phyloP scores from a whole-genome alignment of 2,797 vertebrate species.

The Simalia tracyae region DNA sequence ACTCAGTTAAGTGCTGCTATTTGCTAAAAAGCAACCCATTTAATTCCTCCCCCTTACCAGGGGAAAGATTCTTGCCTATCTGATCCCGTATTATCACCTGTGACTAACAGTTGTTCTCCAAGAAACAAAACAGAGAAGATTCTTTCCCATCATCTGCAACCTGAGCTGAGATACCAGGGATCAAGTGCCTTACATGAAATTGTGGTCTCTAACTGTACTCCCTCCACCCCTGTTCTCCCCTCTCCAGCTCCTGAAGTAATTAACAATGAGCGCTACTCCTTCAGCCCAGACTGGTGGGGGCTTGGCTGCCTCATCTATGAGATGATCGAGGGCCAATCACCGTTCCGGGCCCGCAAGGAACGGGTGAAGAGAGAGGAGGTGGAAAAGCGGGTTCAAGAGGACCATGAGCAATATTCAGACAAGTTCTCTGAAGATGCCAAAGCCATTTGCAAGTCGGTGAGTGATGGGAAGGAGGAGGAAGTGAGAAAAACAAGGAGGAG shows the following conservation, averaged over 20 bases:
- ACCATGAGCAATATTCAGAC: slow-evolving; percentile 64
- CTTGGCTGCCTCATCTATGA: slow-evolving; percentile 87
- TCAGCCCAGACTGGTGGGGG: slow-evolving; percentile 86
- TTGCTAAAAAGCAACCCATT: neutral
- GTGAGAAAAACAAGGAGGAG: too few relatives aligned
- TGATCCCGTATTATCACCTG: neutral
- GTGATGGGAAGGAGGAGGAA: slow-evolving; percentile 14
- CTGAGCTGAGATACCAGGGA: neutral
- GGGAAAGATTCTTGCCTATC: neutral
- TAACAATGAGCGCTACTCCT: slow-evolving; percentile 68
- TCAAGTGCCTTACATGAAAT: neutral
- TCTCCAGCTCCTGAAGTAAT: slow-evolving; percentile 84
- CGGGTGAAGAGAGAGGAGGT: slow-evolving; percentile 72
- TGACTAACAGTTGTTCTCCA: neutral
- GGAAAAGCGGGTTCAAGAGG: slow-evolving; percentile 74
- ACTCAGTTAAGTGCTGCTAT: neutral
- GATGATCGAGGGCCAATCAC: slow-evolving; percentile 79
- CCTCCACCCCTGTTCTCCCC: neutral
- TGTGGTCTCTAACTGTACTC: neutral
- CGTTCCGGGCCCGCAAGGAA: slow-evolving; percentile 73
- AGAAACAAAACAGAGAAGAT: neutral
- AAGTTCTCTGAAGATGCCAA: slow-evolving; percentile 69
- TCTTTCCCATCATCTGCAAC: neutral
- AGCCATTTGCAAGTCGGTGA: slow-evolving; percentile 77
- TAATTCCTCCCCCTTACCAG: neutral